Evolutionary conservation across 2,888 invertebrate genomes (phyloP).

Genomic region (Agriopis aurantiaria): DNA sequence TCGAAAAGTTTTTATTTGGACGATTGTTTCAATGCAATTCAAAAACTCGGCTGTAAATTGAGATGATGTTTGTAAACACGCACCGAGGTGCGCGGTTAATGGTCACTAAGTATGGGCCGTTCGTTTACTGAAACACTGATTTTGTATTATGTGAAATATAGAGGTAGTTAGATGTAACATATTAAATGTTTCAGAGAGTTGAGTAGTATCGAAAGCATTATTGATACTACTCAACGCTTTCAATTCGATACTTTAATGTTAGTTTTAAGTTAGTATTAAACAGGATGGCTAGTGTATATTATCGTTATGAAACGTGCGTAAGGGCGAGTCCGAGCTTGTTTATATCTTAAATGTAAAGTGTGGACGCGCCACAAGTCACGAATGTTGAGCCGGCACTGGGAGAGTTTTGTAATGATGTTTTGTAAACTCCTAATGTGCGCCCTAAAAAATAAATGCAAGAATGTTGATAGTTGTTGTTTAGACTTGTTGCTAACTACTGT

Average conservation of each 20-base stretch:
- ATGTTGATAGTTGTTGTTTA: slow-evolving; percentile 21
- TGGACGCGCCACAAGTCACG: not conserved
- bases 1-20: slow-evolving; percentile 26
- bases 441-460: slow-evolving; percentile 5
- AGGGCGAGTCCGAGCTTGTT: not conserved
- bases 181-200: not conserved
- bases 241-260: not conserved
- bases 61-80: slow-evolving; percentile 42
- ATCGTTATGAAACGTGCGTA: not conserved
- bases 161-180: not conserved
- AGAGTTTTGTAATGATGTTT: not conserved
- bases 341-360: not conserved
- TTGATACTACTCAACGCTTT: slow-evolving; percentile 1
- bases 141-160: not conserved
- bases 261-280: not conserved
- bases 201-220: not conserved
- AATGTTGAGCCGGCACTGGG: not conserved
- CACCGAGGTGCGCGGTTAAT: slow-evolving; percentile 8
- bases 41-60: slow-evolving; percentile 25
- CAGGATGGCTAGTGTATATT: not conserved
- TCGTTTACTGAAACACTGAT: slow-evolving; percentile 2
- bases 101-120: not conserved
- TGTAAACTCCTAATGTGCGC: not conserved
- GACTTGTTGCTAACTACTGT: slow-evolving; percentile 18
- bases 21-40: slow-evolving; percentile 37